Evolutionary conservation across 2,888 invertebrate species (phyloP).

Genomic region (Pristionchus maxplancki): DNA sequence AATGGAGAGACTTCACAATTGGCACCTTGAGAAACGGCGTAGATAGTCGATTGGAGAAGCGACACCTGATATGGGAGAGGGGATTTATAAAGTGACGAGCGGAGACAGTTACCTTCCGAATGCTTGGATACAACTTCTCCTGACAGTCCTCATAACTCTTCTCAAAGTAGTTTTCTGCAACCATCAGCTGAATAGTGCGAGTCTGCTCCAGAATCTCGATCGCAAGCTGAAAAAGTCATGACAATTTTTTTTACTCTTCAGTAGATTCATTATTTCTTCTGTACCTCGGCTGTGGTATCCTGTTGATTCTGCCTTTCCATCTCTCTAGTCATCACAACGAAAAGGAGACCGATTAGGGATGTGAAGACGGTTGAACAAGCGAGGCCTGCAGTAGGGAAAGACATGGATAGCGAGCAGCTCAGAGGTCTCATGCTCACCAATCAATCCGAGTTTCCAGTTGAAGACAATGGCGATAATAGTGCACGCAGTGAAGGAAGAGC

Average conservation of each 20-base stretch:
- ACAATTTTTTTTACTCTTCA: too few relatives aligned
- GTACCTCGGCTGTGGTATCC: slow-evolving; percentile 19
- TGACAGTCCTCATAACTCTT: slow-evolving; percentile 70
- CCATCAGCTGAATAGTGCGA: slow-evolving; percentile 78
- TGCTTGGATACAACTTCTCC: neutral
- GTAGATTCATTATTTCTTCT: too few relatives aligned
- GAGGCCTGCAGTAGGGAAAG: neutral
- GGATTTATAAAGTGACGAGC: too few relatives aligned
- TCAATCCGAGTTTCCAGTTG: slow-evolving; percentile 20
- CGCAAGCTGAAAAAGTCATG: slow-evolving; percentile 72
- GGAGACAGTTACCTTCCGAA: neutral
- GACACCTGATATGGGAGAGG: too few relatives aligned
- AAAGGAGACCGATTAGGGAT: neutral
- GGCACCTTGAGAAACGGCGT: slow-evolving; percentile 16
- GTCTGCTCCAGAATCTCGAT: slow-evolving; percentile 79
- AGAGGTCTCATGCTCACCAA: neutral
- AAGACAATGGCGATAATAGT: neutral
- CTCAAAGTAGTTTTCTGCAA: slow-evolving; percentile 77
- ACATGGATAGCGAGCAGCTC: neutral
- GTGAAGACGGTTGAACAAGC: neutral
- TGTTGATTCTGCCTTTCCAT: neutral
- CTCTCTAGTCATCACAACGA: slow-evolving; percentile 8
- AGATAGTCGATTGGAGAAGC: slow-evolving; percentile 9
- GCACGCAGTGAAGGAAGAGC: slow-evolving; percentile 26
- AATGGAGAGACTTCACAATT: neutral